phyloP scores from a whole-genome alignment of 2,113 vertebrate species.

The Aptenodytes patagonicus region DNA sequence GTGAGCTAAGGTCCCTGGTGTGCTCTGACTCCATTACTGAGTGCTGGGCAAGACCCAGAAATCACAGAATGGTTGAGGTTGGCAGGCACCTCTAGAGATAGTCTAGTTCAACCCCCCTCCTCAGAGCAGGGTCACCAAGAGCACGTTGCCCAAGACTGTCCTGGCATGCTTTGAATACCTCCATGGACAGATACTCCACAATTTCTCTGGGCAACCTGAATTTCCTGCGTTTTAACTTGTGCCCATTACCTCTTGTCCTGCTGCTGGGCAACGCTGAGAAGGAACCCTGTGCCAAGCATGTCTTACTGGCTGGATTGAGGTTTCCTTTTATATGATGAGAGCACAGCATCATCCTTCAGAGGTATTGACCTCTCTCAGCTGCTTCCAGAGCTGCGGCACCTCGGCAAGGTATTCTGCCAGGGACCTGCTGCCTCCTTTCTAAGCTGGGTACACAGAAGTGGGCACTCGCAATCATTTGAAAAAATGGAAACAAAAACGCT shows the following conservation, averaged over 20 bases:
- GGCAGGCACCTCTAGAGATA: not conserved
- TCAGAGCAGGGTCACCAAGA: not conserved
- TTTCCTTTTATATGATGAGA: not conserved
- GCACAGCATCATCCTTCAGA: not conserved
- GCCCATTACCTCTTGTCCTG: not conserved
- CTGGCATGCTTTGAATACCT: not conserved
- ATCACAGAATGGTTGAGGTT: not conserved
- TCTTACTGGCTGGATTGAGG: not conserved
- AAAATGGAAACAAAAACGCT: not conserved
- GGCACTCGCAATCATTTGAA: not conserved
- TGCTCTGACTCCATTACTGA: not conserved
- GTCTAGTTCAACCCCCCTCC: not conserved
- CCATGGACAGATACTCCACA: not conserved
- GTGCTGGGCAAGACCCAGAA: not conserved
- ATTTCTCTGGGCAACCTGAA: not conserved
- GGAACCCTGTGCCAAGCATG: not conserved
- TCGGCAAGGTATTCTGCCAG: not conserved
- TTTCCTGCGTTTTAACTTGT: not conserved
- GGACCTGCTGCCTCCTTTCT: not conserved
- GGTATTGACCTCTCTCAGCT: not conserved
- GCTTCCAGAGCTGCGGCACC: not conserved
- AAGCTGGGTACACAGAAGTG: not conserved
- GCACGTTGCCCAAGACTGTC: not conserved
- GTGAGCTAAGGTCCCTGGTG: not conserved
- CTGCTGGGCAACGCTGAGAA: constrained; percentile 2